Conservation (phyloP, 2,797 vertebrate species). For the Gambusia yucatana region DNA sequence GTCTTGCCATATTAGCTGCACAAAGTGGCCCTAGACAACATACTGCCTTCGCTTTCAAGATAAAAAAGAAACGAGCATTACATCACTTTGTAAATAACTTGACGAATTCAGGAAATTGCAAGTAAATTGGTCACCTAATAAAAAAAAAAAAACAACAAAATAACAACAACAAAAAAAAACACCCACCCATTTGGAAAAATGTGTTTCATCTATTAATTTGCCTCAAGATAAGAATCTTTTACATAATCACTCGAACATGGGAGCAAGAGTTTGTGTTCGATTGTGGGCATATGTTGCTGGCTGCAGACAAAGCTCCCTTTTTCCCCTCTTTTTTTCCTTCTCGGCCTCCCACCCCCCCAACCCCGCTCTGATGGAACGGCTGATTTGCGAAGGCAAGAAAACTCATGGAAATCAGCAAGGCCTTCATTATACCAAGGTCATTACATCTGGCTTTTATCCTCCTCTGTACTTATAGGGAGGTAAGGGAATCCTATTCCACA, state of each 20-base stretch:
- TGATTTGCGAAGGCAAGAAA: constrained; percentile 65
- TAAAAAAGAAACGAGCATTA: constrained; percentile 80
- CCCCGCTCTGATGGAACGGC: constrained; percentile 56
- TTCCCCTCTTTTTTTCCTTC: constrained; percentile 29
- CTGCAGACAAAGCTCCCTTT: constrained; percentile 64
- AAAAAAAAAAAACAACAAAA: constrained; percentile 21
- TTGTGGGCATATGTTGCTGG: constrained; percentile 63
- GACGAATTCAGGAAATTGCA: constrained; percentile 79
- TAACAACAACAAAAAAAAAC: background rate
- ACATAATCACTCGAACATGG: constrained; percentile 75
- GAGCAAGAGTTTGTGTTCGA: constrained; percentile 71
- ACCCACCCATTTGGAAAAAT: constrained; percentile 70
- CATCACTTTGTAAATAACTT: constrained; percentile 82
- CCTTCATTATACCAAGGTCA: constrained; percentile 79
- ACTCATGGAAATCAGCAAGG: constrained; percentile 79
- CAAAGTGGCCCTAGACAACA: constrained; percentile 75
- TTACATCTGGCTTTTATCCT: constrained; percentile 75
- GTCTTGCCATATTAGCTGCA: constrained; percentile 78
- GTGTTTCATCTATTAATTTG: constrained; percentile 82
- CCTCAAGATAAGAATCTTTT: constrained; percentile 78
- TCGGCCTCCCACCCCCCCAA: background rate
- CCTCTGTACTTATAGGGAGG: constrained; percentile 75
- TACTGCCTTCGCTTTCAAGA: constrained; percentile 78
- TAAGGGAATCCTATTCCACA: constrained; percentile 77
- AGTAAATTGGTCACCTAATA: constrained; percentile 76